Base-by-base conservation (phyloP, 2,888 invertebrate species). In the Gandaritis pyraliata region DNA sequence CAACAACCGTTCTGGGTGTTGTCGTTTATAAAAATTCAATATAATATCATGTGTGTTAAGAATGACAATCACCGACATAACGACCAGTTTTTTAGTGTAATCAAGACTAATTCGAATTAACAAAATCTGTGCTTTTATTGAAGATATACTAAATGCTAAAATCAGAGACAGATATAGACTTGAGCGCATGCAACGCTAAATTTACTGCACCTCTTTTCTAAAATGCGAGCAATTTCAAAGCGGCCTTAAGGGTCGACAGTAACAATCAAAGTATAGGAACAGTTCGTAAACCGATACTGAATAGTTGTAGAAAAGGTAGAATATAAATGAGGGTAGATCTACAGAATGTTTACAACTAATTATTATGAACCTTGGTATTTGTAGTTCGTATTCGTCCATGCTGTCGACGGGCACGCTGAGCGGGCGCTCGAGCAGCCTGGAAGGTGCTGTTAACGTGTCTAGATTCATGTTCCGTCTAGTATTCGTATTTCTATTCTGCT, bases 331-430 rank as follows among this genome's bases (percentile, higher is more conserved):
- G 41, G 43, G 1, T 13, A n/a, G 36, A 8, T 16, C 54, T 54
- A 60, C 41, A 11, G 16, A 45, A 39, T 49, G 7, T 23, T n/a
- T 30, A 53, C 18, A 50, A 50, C n/a, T 16, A 29, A 49, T 43
- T 65, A 16, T 66, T 67, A 73, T 78, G 76, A 87, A 98, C 98
- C 98, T 97, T 89, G 98, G 97, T 91, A 98, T 98, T 87, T 97
- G 96, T 78, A 97, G 95, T 69, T 97, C 97, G 86, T 98, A 96
- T 91, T 97, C 97, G 88, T 98, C 98, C 83, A 97, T 94, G 83
- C 96, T 97, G 93, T 98, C 97, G 74, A 96, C 94, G 49, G 97
- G 97, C 77, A 95, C 96, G 85, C 96, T 94, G 71, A 96, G 96
- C 60, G 97, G 95, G 68, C 95, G 94, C 93, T 97, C 97, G 84